Percentiles rank a stretch among this genome's conserved stretches.
These are phyloP conservation scores for Harpegnathos saltator DNA, from an alignment of 1,140 invertebrate genomes.

Conservation along the genomic window DNA sequence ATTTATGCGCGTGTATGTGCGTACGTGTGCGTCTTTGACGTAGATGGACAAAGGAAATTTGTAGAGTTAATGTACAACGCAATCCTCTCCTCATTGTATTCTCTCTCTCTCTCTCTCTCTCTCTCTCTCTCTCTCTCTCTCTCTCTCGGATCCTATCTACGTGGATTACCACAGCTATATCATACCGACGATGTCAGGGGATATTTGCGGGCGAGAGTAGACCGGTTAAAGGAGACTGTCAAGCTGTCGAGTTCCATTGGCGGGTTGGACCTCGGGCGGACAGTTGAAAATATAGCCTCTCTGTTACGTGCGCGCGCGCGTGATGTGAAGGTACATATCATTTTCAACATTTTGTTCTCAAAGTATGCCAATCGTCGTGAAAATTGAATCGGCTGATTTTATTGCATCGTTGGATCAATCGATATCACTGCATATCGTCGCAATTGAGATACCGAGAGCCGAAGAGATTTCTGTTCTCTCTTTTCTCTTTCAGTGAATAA, in stretches of 20 bases:
- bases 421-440: neutral
- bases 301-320: neutral
- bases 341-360: neutral
- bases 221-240: slow-evolving; percentile 43
- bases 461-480: too few relatives aligned
- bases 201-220: slow-evolving; percentile 34
- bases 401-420: neutral
- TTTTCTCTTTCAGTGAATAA: too few relatives aligned
- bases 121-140: too few relatives aligned
- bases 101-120: too few relatives aligned
- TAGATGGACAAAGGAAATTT: slow-evolving; percentile 55
- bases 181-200: slow-evolving; percentile 32
- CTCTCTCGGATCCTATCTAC: slow-evolving; percentile 27
- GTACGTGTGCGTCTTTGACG: neutral
- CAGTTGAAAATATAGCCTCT: neutral
- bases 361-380: neutral
- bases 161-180: slow-evolving; percentile 45
- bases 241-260: slow-evolving; percentile 44
- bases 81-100: slow-evolving; percentile 33
- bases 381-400: neutral
- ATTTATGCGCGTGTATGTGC: neutral
- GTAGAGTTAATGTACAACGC: slow-evolving; percentile 54
- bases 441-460: neutral
- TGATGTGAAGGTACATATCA: slow-evolving; percentile 4
- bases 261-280: neutral